These are phyloP conservation scores for Pteruthius melanotis DNA, from an alignment of 2,113 vertebrate genomes.

Conservation along the genomic window DNA sequence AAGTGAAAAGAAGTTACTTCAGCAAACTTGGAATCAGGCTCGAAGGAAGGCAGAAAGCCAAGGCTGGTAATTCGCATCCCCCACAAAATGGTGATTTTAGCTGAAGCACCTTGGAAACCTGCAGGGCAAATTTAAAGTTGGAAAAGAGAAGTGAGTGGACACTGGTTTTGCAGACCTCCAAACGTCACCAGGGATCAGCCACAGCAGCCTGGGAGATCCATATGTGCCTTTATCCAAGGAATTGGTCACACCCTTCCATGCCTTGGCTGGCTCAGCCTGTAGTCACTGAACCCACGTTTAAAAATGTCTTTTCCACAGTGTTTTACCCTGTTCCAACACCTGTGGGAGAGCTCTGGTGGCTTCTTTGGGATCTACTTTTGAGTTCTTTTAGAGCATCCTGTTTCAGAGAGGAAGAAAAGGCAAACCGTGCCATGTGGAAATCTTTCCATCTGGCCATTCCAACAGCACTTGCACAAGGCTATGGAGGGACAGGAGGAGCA, in stretches of 20 bases:
- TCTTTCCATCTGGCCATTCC: not conserved
- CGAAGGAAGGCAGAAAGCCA: not conserved
- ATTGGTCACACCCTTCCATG: not conserved
- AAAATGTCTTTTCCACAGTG: not conserved
- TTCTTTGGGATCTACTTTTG: not conserved
- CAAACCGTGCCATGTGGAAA: not conserved
- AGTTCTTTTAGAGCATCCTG: not conserved
- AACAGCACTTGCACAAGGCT: not conserved
- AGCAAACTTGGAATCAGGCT: not conserved
- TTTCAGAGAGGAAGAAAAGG: not conserved
- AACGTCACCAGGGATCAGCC: not conserved
- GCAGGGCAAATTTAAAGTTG: not conserved
- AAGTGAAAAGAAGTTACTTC: not conserved
- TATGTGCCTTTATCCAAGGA: not conserved
- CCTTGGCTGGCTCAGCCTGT: not conserved
- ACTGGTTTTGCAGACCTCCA: not conserved
- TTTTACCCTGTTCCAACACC: not conserved
- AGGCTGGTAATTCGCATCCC: not conserved
- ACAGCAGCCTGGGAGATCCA: not conserved
- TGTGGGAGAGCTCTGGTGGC: not conserved
- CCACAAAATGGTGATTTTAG: accelerated
- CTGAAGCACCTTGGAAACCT: not conserved
- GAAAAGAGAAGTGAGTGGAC: not conserved
- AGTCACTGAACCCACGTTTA: not conserved
- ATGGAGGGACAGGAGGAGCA: not conserved